Evolutionary conservation across 2,113 vertebrate species (phyloP), one percentile per base, ranked within the genome.

Genomic region (Gadus macrocephalus): DNA sequence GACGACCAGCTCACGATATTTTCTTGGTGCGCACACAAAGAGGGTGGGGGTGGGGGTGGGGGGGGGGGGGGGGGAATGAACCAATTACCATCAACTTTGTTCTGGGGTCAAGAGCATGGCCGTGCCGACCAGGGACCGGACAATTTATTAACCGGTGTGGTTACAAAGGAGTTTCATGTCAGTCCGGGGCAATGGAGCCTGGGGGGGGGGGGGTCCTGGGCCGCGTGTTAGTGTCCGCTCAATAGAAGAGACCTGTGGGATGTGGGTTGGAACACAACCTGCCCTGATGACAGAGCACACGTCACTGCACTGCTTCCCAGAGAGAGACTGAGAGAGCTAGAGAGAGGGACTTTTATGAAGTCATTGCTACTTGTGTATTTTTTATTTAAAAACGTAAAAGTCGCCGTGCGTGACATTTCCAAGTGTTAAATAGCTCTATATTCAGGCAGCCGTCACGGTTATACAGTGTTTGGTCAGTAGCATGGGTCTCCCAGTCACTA

Each of bases 11-110:
- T 72, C 61, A 71, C 69, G 15, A 85, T 78, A 78, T 62, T 67
- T 56, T 6, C 67, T 5, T 70, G 78, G 69, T 75, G 53, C 56
- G 56, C 2, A 2, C 59, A 67, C 68, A 60, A 69, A 49, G 8
- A 9, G 9, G 12, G 12, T 7, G 42, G 9, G 12, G 12, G 42
- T 7, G 42, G 42, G 11, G 11, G 42, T 5, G 11, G 42, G 38
- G 5, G 38, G 38, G 38, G 38, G 11, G 4, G 31, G 42, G 42
- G 0, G 42, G 64, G 65, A 82, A 60, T 76, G 71, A 56, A 65
- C 73, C 78, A 79, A 72, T 83, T 81, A 83, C 58, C 62, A 79
- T 66, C 62, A 76, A 68, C 71, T 82, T 80, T 80, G 72, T 85
- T 77, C 76, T 60, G 64, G 55, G 73, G 78, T 86, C 77, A 76